phyloP scores from a whole-genome alignment of 1,140 invertebrate genomes.

The Drosophila ambigua region DNA sequence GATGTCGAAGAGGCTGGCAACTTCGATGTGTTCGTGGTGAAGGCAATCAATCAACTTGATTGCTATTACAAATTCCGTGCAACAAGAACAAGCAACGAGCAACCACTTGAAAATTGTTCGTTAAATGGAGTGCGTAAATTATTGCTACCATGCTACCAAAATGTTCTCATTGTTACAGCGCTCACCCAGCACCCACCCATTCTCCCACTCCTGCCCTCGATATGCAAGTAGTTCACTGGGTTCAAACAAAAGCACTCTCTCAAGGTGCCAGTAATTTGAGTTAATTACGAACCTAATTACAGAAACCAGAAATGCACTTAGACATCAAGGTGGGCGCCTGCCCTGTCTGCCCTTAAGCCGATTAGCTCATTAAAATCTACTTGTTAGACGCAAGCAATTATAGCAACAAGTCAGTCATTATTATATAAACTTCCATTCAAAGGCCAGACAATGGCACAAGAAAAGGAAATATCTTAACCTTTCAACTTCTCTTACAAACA shows the following conservation, averaged over 20 bases:
- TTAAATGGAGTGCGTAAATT: slow-evolving; percentile 38
- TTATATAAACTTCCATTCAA: too few relatives aligned
- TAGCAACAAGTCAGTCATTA: too few relatives aligned
- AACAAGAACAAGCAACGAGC: not conserved
- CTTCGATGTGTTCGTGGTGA: slow-evolving; percentile 30
- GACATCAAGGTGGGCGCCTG: too few relatives aligned
- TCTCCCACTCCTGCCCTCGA: not conserved
- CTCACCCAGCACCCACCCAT: too few relatives aligned
- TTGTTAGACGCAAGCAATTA: too few relatives aligned
- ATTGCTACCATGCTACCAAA: slow-evolving; percentile 14
- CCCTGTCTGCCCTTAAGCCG: too few relatives aligned
- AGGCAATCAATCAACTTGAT: slow-evolving; percentile 68
- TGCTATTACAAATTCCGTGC: slow-evolving; percentile 41
- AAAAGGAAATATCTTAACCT: too few relatives aligned
- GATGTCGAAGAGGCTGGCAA: slow-evolving; percentile 29
- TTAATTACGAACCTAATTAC: slow-evolving; percentile 17
- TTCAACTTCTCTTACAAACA: too few relatives aligned
- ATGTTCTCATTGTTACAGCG: slow-evolving; percentile 19
- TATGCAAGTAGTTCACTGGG: slow-evolving; percentile 24
- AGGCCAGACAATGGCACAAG: too few relatives aligned
- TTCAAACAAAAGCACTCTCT: not conserved
- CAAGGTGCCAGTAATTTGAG: not conserved
- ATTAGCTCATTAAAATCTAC: too few relatives aligned
- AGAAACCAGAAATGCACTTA: not conserved
- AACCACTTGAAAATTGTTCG: slow-evolving; percentile 37